Conservation (phyloP, 2,888 invertebrate genomes). For the Ariolimax columbianus region DNA sequence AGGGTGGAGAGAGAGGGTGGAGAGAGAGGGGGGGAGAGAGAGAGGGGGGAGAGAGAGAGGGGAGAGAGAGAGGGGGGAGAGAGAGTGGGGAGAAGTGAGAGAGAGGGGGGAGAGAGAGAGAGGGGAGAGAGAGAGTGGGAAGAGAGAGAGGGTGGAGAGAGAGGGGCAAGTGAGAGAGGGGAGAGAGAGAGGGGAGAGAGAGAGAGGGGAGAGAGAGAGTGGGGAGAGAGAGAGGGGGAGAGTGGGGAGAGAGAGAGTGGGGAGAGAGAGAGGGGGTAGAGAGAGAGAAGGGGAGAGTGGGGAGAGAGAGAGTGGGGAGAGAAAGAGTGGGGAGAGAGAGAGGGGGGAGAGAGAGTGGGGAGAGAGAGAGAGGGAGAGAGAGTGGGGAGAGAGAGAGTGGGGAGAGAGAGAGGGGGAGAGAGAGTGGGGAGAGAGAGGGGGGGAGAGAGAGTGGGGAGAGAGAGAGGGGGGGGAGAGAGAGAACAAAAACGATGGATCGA, state of each 20-base stretch:
- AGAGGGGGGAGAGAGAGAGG: not conserved
- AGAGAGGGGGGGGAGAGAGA: too few relatives aligned
- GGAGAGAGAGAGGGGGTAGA: not conserved
- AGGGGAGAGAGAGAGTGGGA: not conserved
- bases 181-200: not conserved
- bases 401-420: not conserved
- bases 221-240: not conserved
- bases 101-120: not conserved
- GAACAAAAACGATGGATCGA: too few relatives aligned
- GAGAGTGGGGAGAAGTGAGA: too few relatives aligned
- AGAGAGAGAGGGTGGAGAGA: not conserved
- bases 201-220: conserved; percentile 13
- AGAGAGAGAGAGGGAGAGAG: not conserved
- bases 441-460: not conserved
- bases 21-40: not conserved
- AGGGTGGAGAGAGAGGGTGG: too few relatives aligned
- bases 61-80: not conserved
- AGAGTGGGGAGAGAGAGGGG: conserved; percentile 4
- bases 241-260: not conserved
- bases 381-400: not conserved
- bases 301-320: too few relatives aligned
- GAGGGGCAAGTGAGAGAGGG: too few relatives aligned
- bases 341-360: not conserved
- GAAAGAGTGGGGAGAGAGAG: not conserved
- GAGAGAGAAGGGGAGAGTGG: too few relatives aligned